These are phyloP conservation scores for Gymnoscelis rufifasciata DNA, from an alignment of 2,888 invertebrate genomes.

Conservation along the genomic window DNA sequence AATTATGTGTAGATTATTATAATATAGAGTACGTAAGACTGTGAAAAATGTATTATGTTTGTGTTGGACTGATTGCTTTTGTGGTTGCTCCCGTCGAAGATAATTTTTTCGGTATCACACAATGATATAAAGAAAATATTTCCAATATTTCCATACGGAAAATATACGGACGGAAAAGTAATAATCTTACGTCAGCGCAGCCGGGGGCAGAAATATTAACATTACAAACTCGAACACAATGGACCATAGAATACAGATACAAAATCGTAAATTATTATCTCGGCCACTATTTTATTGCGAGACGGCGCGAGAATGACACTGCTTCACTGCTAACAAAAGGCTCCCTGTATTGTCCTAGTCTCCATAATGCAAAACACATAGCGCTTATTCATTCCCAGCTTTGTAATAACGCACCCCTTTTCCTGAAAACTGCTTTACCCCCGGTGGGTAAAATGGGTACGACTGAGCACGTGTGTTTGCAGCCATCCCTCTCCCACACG, in stretches of 20 bases:
- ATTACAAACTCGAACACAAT: too few relatives aligned
- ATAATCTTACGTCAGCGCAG: too few relatives aligned
- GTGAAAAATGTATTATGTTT: too few relatives aligned
- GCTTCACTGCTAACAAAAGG: conserved; percentile 54
- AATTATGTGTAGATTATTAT: too few relatives aligned
- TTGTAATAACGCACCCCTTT: conserved; percentile 64
- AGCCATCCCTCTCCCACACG: conserved; percentile 39
- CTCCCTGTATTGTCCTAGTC: conserved; percentile 52
- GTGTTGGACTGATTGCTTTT: too few relatives aligned
- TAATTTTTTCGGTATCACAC: too few relatives aligned
- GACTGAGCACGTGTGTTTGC: conserved; percentile 62
- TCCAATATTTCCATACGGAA: too few relatives aligned
- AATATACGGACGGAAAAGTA: too few relatives aligned
- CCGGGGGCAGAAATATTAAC: too few relatives aligned
- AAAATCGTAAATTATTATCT: not conserved
- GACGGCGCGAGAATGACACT: conserved; percentile 41
- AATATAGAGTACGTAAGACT: too few relatives aligned
- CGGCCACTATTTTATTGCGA: not conserved
- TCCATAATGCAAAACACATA: conserved; percentile 60
- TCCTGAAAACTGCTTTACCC: conserved; percentile 64
- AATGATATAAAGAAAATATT: too few relatives aligned
- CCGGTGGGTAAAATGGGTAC: conserved; percentile 37
- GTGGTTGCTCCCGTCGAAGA: too few relatives aligned
- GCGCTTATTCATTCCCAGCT: conserved; percentile 64
- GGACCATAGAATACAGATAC: not conserved